A percentile compares a stretch with the other conserved stretches of the same genome.
These are phyloP conservation scores for Alethe diademata DNA, from an alignment of 2,113 vertebrate species.

Conservation along the genomic window DNA sequence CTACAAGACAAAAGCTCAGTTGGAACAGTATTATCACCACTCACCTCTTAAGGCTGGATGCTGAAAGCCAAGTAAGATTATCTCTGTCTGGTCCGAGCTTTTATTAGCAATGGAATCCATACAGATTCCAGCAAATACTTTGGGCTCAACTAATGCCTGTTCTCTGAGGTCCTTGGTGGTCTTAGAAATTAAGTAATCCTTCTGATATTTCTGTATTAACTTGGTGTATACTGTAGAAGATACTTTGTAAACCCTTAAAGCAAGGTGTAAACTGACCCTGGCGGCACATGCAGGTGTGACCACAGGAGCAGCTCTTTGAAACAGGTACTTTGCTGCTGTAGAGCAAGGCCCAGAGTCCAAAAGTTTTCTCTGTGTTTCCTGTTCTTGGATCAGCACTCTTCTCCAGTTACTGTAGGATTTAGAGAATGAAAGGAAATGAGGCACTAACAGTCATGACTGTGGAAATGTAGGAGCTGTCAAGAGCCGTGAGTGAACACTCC, in stretches of 20 bases:
- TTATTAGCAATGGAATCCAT: background rate
- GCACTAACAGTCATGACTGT: background rate
- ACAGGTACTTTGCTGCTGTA: background rate
- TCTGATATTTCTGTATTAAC: background rate
- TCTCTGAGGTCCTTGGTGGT: background rate
- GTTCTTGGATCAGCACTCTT: background rate
- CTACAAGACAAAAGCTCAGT: background rate
- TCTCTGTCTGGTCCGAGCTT: background rate
- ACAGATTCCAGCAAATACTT: background rate
- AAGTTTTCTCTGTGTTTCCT: background rate
- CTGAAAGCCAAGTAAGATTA: background rate
- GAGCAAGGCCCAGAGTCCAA: background rate
- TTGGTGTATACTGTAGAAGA: background rate
- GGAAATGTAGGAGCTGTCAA: background rate
- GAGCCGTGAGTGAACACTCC: background rate
- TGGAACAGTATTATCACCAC: background rate
- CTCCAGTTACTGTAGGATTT: background rate
- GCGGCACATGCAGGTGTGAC: rapidly evolving
- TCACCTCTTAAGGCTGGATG: background rate
- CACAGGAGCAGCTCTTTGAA: background rate
- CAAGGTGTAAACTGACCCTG: background rate
- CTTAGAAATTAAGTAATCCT: background rate
- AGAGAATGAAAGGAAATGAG: background rate
- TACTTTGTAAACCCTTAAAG: background rate
- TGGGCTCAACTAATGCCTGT: background rate